A percentile compares a stretch with the other conserved stretches of the same genome.
phyloP scores from a whole-genome alignment of 2,797 vertebrate genomes.

The Neomorphus geoffroyi region DNA sequence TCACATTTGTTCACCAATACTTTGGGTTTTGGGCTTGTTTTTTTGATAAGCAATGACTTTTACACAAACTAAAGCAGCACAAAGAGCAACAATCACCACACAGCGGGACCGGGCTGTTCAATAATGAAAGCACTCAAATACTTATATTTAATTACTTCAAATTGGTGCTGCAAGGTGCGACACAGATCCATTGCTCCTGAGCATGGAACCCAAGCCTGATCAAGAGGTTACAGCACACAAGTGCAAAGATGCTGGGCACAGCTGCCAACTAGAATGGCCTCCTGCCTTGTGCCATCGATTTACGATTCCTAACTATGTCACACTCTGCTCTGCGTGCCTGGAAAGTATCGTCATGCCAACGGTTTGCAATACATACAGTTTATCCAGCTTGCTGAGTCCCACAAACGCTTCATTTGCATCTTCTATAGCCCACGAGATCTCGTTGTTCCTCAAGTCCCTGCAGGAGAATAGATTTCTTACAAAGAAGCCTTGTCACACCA shows the following conservation, averaged over 20 bases:
- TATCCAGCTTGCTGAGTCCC: constrained; percentile 90
- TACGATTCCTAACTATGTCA: background rate
- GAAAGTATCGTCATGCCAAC: background rate
- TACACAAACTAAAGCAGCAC: background rate
- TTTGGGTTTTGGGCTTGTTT: no score
- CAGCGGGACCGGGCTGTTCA: background rate
- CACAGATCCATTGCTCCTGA: background rate
- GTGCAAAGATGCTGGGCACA: background rate
- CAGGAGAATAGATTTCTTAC: background rate
- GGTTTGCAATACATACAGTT: constrained; percentile 82
- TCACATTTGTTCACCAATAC: background rate
- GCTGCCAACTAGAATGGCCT: background rate
- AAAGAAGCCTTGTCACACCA: background rate
- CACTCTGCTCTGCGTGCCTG: background rate
- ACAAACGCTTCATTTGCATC: constrained; percentile 91
- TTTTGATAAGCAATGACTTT: background rate
- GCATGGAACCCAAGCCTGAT: background rate
- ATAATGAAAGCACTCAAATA: background rate
- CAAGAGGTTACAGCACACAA: background rate
- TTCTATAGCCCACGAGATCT: constrained; percentile 97
- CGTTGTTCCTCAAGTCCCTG: constrained; percentile 94
- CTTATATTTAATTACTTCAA: background rate
- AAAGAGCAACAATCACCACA: background rate
- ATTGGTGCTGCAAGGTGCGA: background rate
- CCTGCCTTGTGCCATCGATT: background rate